A percentile compares a stretch with the other conserved stretches of the same genome.
phyloP scores from a whole-genome alignment of 2,113 vertebrate species.

The Dendropsophus ebraccatus region DNA sequence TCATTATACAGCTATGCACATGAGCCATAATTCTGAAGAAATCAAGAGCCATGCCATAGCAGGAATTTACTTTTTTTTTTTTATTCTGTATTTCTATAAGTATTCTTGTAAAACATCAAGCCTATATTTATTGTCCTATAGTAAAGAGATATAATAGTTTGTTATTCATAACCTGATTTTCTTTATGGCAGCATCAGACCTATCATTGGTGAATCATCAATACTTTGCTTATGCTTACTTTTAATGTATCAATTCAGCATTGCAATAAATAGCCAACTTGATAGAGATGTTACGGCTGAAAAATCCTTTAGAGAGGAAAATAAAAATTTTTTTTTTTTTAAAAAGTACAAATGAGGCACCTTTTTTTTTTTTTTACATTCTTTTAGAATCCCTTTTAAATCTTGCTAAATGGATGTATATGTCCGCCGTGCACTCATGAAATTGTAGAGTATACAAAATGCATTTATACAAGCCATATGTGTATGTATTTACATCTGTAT shows the following conservation, averaged over 20 bases:
- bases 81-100: too few relatives aligned
- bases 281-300: background rate
- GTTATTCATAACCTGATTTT: background rate
- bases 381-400: background rate
- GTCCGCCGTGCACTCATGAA: background rate
- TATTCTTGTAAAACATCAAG: too few relatives aligned
- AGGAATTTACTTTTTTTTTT: too few relatives aligned
- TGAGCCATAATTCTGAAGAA: too few relatives aligned
- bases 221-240: background rate
- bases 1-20: too few relatives aligned
- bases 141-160: background rate
- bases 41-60: too few relatives aligned
- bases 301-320: background rate
- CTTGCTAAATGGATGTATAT: background rate
- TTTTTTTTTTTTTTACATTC: background rate
- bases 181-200: background rate
- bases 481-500: conserved; percentile 24
- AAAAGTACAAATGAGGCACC: background rate
- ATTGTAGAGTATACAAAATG: background rate
- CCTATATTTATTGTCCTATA: too few relatives aligned
- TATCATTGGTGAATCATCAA: background rate
- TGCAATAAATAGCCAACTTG: background rate
- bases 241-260: too few relatives aligned
- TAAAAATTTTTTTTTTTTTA: background rate
- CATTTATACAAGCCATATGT: background rate